Conservation (phyloP, 2,888 invertebrate species). For the Caenorhabditis zanzibari region DNA sequence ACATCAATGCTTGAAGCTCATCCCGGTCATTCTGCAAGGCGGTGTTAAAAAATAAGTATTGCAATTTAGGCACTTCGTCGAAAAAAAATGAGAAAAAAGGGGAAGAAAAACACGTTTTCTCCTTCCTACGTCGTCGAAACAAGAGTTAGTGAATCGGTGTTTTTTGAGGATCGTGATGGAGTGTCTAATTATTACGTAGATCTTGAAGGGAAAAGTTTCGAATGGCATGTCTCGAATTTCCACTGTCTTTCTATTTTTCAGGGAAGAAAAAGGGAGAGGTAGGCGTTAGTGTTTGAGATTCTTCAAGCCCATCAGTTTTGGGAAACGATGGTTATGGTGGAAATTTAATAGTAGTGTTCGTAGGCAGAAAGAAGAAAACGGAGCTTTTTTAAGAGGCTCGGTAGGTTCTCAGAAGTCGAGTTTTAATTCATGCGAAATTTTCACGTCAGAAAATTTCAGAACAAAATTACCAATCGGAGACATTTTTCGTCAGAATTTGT, state of each 20-base stretch:
- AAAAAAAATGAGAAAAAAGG: slow-evolving; percentile 14
- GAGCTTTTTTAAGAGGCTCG: too few species aligned
- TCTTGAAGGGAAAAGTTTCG: slow-evolving; percentile 39
- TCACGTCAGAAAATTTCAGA: too few species aligned
- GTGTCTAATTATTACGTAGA: slow-evolving; percentile 59
- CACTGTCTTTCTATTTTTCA: slow-evolving; percentile 11
- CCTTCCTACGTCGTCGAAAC: slow-evolving; percentile 3
- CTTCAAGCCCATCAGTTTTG: too few species aligned
- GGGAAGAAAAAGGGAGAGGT: not conserved
- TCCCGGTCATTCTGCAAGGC: slow-evolving; percentile 22
- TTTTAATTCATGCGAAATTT: too few species aligned
- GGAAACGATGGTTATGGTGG: not conserved
- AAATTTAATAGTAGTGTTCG: not conserved
- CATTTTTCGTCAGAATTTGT: too few species aligned
- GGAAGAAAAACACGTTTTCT: slow-evolving; percentile 4
- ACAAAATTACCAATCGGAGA: too few species aligned
- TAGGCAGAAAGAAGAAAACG: not conserved
- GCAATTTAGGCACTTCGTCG: slow-evolving; percentile 25
- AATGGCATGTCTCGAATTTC: slow-evolving; percentile 47
- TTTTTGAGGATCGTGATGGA: slow-evolving; percentile 36
- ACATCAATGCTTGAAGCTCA: slow-evolving; percentile 57
- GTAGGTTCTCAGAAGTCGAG: too few species aligned
- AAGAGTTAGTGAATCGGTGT: slow-evolving; percentile 22
- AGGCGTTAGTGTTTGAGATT: too few species aligned
- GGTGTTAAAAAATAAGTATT: slow-evolving; percentile 26